Conservation (phyloP, 2,888 invertebrate species). For the Oeneis ivallda region DNA sequence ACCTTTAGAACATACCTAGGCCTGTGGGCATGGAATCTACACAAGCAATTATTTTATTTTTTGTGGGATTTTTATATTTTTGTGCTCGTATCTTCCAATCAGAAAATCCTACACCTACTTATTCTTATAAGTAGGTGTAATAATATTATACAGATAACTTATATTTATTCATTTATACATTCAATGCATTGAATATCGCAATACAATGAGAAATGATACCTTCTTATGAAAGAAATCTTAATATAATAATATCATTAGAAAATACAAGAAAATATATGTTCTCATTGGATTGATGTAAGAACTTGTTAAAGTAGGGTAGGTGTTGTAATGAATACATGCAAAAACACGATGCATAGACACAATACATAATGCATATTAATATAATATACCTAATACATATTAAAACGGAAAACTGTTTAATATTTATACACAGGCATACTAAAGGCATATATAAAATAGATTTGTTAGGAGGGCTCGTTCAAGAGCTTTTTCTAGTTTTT, state of each 20-base stretch:
- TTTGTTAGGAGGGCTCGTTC: not conserved
- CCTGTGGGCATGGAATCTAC: too few species aligned
- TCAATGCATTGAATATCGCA: not conserved
- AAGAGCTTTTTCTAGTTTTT: too few species aligned
- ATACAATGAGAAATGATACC: not conserved
- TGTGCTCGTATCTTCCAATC: not conserved
- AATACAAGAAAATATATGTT: not conserved
- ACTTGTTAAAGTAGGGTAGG: not conserved
- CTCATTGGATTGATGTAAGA: not conserved
- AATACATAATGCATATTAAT: conserved; percentile 5
- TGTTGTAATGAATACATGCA: conserved; percentile 1
- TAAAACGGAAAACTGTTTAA: not conserved
- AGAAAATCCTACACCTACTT: not conserved
- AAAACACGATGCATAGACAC: not conserved
- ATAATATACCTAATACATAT: not conserved
- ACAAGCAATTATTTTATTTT: too few species aligned
- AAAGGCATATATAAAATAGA: not conserved
- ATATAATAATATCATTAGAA: not conserved
- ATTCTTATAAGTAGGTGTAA: not conserved
- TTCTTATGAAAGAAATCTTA: not conserved
- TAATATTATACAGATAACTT: too few species aligned
- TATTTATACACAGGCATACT: not conserved
- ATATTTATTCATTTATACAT: not conserved
- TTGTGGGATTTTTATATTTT: not conserved
- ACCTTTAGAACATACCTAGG: too few species aligned